phyloP scores from a whole-genome alignment of 2,888 invertebrate species.

The Calameuta pallipes region DNA sequence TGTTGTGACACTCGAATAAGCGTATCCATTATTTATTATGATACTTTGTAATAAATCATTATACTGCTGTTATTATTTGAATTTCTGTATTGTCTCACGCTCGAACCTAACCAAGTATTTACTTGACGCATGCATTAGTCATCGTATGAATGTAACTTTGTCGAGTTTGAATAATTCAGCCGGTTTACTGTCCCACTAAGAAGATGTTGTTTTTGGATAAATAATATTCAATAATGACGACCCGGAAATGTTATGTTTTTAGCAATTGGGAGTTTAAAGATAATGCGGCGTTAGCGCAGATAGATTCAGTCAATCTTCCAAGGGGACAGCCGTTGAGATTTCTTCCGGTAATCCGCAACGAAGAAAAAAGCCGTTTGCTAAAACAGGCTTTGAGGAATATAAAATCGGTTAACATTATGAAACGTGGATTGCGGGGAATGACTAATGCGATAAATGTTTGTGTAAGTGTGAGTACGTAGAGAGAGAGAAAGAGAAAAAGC shows the following conservation, averaged over 20 bases:
- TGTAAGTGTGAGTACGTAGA: background rate
- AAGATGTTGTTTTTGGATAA: background rate
- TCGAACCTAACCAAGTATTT: background rate
- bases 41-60: background rate
- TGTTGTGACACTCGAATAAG: background rate
- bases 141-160: background rate
- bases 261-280: background rate
- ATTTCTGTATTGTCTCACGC: background rate
- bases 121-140: background rate
- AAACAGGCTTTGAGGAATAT: background rate
- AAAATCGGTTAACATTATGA: background rate
- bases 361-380: background rate
- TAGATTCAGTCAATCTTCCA: background rate
- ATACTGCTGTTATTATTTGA: background rate
- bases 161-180: background rate
- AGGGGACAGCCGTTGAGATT: background rate
- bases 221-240: background rate
- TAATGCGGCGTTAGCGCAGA: background rate
- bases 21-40: background rate
- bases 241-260: background rate
- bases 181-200: background rate
- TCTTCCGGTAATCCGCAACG: background rate
- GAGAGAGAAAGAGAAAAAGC: background rate
- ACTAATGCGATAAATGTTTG: background rate
- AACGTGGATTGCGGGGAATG: background rate